Conservation (phyloP, 2,888 invertebrate species). For the Lordiphosa andalusiaca region DNA sequence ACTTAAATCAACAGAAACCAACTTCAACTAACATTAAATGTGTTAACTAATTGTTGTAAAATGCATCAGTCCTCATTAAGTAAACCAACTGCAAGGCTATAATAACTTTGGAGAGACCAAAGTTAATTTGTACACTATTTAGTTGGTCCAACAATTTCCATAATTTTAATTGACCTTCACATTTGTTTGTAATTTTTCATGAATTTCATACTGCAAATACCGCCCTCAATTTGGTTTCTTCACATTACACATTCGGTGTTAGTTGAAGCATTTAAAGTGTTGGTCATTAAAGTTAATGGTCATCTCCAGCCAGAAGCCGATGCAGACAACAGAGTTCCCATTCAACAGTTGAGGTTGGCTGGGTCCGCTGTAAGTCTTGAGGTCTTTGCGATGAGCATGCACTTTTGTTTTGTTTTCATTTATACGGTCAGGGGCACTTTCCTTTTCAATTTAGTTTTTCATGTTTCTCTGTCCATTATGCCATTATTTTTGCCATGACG, state of each 20-base stretch:
- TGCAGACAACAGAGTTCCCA: constrained; percentile 14
- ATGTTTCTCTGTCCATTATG: constrained; percentile 51
- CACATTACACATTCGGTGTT: too few species aligned
- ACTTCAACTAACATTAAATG: too few species aligned
- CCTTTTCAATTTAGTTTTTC: constrained; percentile 56
- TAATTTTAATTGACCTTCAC: too few species aligned
- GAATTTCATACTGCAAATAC: too few species aligned
- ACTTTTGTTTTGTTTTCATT: constrained; percentile 37
- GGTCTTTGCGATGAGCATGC: constrained; percentile 58
- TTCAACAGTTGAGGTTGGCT: constrained; percentile 3
- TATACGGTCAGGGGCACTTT: constrained; percentile 69
- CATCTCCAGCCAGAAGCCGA: constrained; percentile 19
- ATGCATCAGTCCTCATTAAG: too few species aligned
- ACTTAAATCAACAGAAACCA: too few species aligned
- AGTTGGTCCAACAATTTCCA: too few species aligned
- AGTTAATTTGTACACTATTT: too few species aligned
- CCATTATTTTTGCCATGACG: constrained; percentile 46
- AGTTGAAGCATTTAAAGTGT: constrained; percentile 27
- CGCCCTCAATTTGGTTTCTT: neutral
- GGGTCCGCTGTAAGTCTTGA: constrained; percentile 24
- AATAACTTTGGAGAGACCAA: too few species aligned
- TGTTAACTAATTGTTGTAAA: too few species aligned
- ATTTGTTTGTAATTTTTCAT: too few species aligned
- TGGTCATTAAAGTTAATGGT: constrained; percentile 59
- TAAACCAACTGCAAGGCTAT: too few species aligned